A percentile compares a stretch with the other conserved stretches of the same genome.
Evolutionary conservation across 2,888 invertebrate species (phyloP).

Genomic region (Nomada lathburiana): DNA sequence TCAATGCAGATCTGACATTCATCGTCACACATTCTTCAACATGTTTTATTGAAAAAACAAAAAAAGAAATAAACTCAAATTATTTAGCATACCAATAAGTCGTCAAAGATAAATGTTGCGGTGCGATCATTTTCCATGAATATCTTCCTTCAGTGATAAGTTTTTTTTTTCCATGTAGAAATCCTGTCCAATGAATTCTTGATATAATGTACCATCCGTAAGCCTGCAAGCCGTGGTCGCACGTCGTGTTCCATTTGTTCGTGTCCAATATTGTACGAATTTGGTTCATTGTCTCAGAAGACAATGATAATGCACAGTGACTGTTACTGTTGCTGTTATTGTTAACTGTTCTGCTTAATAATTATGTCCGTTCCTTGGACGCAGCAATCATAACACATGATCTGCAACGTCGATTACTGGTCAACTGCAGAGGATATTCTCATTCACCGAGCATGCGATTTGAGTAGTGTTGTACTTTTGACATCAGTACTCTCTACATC

Average conservation of each 20-base stretch:
- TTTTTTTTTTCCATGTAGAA: neutral
- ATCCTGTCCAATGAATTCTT: neutral
- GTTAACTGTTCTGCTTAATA: neutral
- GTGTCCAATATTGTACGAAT: too few species aligned
- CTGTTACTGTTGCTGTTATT: neutral
- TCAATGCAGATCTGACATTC: neutral
- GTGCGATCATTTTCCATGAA: neutral
- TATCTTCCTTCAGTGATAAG: neutral
- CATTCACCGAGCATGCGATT: constrained; percentile 47
- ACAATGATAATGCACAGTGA: too few species aligned
- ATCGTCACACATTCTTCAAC: neutral
- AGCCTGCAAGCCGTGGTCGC: neutral
- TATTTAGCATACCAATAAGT: constrained; percentile 27
- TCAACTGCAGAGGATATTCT: constrained; percentile 15
- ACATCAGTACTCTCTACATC: constrained; percentile 76
- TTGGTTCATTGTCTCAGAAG: too few species aligned
- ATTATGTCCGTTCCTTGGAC: neutral
- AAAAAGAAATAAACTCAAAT: constrained; percentile 2
- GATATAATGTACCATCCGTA: neutral
- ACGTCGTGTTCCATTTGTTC: neutral
- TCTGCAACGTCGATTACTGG: constrained; percentile 3
- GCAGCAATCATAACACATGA: neutral
- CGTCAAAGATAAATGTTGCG: neutral
- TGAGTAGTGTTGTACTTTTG: constrained; percentile 73
- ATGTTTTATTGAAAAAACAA: too few species aligned